Evolutionary conservation across 2,797 vertebrate species (phyloP).

Genomic region (Alcedo atthis): DNA sequence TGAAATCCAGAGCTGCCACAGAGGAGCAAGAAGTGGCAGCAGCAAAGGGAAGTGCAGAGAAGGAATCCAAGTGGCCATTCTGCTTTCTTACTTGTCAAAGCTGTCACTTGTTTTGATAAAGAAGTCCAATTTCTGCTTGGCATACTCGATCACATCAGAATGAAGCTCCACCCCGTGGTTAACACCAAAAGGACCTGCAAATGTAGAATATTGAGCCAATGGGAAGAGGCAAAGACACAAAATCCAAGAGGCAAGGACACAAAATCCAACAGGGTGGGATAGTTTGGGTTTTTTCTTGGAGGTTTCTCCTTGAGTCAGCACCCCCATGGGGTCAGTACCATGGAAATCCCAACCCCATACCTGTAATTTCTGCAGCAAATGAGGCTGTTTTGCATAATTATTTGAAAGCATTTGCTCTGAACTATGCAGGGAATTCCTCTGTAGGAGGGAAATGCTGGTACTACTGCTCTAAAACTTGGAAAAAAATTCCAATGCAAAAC

Average conservation of each 20-base stretch:
- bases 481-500: not conserved
- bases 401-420: not conserved
- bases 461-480: not conserved
- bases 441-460: not conserved
- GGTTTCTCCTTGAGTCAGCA: rapidly evolving
- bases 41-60: not conserved
- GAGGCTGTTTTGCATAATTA: not conserved
- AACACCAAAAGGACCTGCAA: conserved; percentile 92
- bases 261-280: not conserved
- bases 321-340: not conserved
- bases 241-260: not conserved
- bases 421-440: not conserved
- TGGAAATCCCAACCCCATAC: not conserved
- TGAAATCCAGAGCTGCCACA: conserved; percentile 25
- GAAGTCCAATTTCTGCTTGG: conserved; percentile 92
- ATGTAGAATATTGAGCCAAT: not conserved
- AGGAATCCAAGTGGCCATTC: not conserved
- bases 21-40: not conserved
- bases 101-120: conserved; percentile 96
- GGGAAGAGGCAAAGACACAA: not conserved
- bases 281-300: not conserved
- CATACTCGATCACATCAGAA: conserved; percentile 92
- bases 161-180: conserved; percentile 96
- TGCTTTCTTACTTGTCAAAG: conserved; percentile 90
- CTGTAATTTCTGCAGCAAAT: not conserved